These are phyloP conservation scores for Antidorcas marsupialis DNA, from an alignment of 2,113 vertebrate genomes.

Conservation along the genomic window DNA sequence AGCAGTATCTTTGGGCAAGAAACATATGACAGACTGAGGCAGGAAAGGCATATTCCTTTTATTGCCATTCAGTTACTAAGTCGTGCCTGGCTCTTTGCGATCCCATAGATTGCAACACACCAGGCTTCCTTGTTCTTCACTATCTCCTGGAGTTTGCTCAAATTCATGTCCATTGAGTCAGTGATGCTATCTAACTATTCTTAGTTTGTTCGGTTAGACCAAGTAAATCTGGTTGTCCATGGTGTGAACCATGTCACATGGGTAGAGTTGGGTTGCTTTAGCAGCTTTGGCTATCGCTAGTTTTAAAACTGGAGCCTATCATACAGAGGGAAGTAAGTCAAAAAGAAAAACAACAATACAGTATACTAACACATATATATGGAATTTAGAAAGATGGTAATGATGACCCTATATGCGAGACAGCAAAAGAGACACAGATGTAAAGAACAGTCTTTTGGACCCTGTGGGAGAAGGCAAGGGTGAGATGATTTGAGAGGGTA, in stretches of 20 bases:
- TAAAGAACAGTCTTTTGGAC: neutral
- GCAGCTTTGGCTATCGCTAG: neutral
- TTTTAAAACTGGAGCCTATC: neutral
- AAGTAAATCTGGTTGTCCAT: neutral
- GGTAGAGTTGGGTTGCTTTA: neutral
- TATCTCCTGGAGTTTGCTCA: neutral
- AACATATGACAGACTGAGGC: rapidly evolving
- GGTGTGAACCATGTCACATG: neutral
- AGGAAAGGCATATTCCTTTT: neutral
- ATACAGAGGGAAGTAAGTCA: neutral
- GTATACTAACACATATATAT: neutral
- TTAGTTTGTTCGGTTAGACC: neutral
- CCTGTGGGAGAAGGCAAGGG: neutral
- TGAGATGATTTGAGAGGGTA: neutral
- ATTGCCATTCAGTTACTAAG: neutral
- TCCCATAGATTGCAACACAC: neutral
- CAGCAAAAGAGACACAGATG: neutral
- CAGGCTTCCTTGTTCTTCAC: neutral
- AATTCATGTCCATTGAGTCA: neutral
- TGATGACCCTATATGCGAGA: neutral
- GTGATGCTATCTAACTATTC: neutral
- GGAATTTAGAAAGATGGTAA: neutral
- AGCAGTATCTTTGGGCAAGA: neutral
- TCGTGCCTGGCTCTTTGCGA: neutral
- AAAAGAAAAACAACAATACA: neutral